Evolutionary conservation across 2,888 invertebrate species (phyloP).

Genomic region (Deilephila elpenor): DNA sequence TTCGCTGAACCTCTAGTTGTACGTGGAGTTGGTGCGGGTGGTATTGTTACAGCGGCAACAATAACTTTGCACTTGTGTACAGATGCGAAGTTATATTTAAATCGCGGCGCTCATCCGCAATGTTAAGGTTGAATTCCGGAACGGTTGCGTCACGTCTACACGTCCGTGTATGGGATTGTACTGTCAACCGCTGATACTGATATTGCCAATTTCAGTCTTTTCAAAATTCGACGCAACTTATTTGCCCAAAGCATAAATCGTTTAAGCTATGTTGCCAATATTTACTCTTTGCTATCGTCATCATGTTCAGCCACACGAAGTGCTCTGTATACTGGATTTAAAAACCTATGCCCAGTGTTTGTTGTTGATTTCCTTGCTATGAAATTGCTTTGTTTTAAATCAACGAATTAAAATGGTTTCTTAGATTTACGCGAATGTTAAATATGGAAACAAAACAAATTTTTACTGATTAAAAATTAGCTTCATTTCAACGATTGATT

Average conservation of each 20-base stretch:
- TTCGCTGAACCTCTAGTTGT: constrained; percentile 36
- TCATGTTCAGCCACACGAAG: too few species aligned
- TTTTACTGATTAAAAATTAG: too few species aligned
- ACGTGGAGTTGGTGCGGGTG: constrained; percentile 48
- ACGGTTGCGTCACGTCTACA: constrained; percentile 68
- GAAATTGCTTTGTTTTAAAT: too few species aligned
- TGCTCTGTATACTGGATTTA: too few species aligned
- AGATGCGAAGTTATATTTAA: constrained; percentile 76
- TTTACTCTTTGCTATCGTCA: too few species aligned
- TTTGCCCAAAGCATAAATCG: background rate
- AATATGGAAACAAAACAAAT: too few species aligned
- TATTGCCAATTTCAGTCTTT: constrained; percentile 24
- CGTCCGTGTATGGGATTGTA: constrained; percentile 54
- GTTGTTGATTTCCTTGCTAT: too few species aligned
- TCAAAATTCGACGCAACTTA: background rate
- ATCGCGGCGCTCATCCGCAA: constrained; percentile 76
- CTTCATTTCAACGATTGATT: too few species aligned
- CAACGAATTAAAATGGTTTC: too few species aligned
- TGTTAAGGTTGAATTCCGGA: constrained; percentile 82
- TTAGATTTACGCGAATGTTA: too few species aligned
- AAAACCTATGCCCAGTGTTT: too few species aligned
- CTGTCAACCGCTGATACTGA: constrained; percentile 30
- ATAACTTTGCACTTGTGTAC: constrained; percentile 45
- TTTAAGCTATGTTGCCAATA: background rate
- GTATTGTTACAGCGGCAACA: constrained; percentile 50